Percentiles rank a stretch among this genome's conserved stretches.
These are phyloP conservation scores for Trinorchestia longiramus DNA, from an alignment of 1,140 invertebrate genomes.

Conservation along the genomic window DNA sequence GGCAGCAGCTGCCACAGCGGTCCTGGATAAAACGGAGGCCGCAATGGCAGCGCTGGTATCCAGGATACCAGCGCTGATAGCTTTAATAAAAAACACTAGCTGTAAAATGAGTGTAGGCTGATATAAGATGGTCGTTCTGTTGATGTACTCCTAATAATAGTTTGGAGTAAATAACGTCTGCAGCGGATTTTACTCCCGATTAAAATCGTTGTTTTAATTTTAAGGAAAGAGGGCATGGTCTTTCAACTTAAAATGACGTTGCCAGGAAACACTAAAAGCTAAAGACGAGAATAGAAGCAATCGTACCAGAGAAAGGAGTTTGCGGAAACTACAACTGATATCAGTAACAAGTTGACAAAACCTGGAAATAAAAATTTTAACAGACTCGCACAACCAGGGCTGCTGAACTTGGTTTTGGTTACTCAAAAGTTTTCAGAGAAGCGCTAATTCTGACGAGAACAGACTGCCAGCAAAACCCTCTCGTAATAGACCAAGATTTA, in stretches of 20 bases:
- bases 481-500: neutral
- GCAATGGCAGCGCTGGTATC: neutral
- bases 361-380: neutral
- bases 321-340: neutral
- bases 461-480: neutral
- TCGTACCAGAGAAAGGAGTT: neutral
- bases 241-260: neutral
- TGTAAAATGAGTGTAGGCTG: neutral
- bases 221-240: neutral
- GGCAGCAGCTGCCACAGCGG: neutral
- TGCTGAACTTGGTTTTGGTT: neutral
- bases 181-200: too few species aligned
- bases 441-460: too few species aligned
- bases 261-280: neutral
- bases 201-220: neutral
- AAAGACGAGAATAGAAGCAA: neutral
- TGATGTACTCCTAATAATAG: neutral
- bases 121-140: neutral
- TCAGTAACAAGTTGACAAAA: neutral
- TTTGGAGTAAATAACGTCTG: neutral
- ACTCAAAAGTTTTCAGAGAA: neutral
- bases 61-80: neutral
- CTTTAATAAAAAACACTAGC: neutral
- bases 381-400: neutral
- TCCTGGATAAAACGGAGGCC: neutral